phyloP scores from a whole-genome alignment of 2,888 invertebrate genomes.

The Dasysyrphus tricinctus region DNA sequence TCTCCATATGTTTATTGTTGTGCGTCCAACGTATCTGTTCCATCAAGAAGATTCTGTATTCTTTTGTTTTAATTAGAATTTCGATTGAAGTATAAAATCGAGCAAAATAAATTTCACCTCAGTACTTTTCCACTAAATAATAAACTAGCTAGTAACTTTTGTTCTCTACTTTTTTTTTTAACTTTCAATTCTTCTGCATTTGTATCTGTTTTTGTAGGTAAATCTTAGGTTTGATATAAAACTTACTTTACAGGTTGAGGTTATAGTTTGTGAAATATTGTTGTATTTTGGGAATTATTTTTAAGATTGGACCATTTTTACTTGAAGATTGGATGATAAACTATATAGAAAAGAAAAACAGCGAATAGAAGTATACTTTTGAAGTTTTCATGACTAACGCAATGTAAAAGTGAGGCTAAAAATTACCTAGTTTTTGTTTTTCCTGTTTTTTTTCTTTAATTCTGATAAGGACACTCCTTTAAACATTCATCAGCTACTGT shows the following conservation, averaged over 20 bases:
- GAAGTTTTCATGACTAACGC: too few relatives aligned
- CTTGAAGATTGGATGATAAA: not conserved
- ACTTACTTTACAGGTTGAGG: slow-evolving; percentile 3
- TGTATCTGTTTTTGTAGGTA: slow-evolving; percentile 5
- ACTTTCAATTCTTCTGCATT: slow-evolving; percentile 12
- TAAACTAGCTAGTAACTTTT: slow-evolving; percentile 14
- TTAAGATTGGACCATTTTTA: not conserved
- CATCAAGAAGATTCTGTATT: slow-evolving; percentile 53
- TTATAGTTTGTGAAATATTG: not conserved
- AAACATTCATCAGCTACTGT: too few relatives aligned
- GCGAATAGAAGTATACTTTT: too few relatives aligned
- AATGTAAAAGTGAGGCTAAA: too few relatives aligned
- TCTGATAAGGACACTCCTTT: too few relatives aligned
- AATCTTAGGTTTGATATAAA: not conserved
- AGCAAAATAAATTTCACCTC: slow-evolving; percentile 65
- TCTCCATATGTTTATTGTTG: slow-evolving; percentile 21
- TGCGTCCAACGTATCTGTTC: slow-evolving; percentile 30
- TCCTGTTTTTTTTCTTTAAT: too few relatives aligned
- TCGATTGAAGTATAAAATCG: slow-evolving; percentile 58
- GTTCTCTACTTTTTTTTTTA: slow-evolving; percentile 3
- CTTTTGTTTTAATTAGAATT: slow-evolving; percentile 62
- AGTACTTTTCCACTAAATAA: slow-evolving; percentile 66
- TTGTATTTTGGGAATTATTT: not conserved
- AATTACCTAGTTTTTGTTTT: too few relatives aligned
- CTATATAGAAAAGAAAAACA: too few relatives aligned